Conservation (phyloP, 2,797 vertebrate genomes). For the Gadopsis marmoratus region DNA sequence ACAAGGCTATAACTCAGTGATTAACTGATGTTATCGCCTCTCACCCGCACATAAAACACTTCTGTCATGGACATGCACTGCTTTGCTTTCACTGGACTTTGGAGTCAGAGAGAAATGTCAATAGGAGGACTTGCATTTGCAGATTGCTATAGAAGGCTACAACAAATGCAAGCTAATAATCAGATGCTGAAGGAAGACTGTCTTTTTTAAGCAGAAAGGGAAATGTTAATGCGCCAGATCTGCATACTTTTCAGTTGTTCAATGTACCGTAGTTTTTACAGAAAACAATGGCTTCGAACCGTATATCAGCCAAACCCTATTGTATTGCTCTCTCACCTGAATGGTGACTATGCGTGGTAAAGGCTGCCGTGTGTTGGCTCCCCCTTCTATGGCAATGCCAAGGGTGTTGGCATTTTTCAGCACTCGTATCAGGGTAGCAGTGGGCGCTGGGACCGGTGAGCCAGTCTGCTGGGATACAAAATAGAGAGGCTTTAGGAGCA, state of each 20-base stretch:
- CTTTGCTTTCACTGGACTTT: background rate
- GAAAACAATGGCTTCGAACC: background rate
- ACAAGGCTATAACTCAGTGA: slow-evolving; percentile 8
- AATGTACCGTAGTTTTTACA: background rate
- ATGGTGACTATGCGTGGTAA: slow-evolving; percentile 95
- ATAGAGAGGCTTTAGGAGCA: background rate
- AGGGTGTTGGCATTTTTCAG: slow-evolving; percentile 90
- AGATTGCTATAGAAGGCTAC: slow-evolving; percentile 3
- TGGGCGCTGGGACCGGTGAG: slow-evolving; percentile 72
- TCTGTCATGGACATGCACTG: slow-evolving; percentile 8
- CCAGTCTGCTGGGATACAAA: slow-evolving; percentile 79
- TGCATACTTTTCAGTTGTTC: slow-evolving; percentile 4
- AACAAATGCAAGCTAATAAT: slow-evolving; percentile 25
- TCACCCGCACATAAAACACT: background rate
- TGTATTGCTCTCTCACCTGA: slow-evolving; percentile 84
- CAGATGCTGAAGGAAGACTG: slow-evolving; percentile 1
- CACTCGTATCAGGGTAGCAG: slow-evolving; percentile 88
- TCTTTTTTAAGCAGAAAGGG: background rate
- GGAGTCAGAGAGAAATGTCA: background rate
- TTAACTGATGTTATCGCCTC: slow-evolving; percentile 24
- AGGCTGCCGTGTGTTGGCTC: slow-evolving; percentile 94
- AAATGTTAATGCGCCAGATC: background rate
- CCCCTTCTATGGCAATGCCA: slow-evolving; percentile 96
- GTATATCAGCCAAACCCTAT: background rate
- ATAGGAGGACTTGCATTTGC: slow-evolving; percentile 3